Conservation (phyloP, 2,113 vertebrate species). For the Oncorhynchus kisutch region DNA sequence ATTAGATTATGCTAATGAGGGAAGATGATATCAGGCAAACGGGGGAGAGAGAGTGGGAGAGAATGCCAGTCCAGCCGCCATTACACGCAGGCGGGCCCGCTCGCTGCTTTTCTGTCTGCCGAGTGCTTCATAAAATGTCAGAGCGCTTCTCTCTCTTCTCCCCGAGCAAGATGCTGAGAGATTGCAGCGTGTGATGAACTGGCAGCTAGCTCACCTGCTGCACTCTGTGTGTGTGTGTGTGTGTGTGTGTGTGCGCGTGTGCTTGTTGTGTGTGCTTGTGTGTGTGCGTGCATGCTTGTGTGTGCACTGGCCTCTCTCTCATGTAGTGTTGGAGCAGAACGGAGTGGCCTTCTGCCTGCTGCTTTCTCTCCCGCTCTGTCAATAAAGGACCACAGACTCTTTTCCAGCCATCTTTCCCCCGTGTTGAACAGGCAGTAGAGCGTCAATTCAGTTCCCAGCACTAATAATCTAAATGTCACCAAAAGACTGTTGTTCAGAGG, state of each 20-base stretch:
- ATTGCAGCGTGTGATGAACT: slow-evolving; percentile 75
- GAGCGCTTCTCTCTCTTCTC: slow-evolving; percentile 67
- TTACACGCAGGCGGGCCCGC: slow-evolving; percentile 61
- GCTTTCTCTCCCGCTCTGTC: slow-evolving; percentile 68
- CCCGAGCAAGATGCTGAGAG: slow-evolving; percentile 78
- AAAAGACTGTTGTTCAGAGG: no score
- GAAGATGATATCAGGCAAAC: slow-evolving; percentile 69
- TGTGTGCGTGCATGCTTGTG: slow-evolving; percentile 23
- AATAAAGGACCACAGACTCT: slow-evolving; percentile 67
- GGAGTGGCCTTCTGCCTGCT: slow-evolving; percentile 72
- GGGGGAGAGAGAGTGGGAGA: slow-evolving; percentile 47
- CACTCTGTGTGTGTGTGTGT: slow-evolving; percentile 42
- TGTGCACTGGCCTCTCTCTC: slow-evolving; percentile 44
- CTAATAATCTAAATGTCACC: no score
- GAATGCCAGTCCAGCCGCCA: slow-evolving; percentile 78
- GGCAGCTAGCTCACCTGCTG: slow-evolving; percentile 81
- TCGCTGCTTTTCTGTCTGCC: slow-evolving; percentile 66
- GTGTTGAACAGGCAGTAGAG: slow-evolving; percentile 20
- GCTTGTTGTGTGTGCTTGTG: slow-evolving; percentile 21
- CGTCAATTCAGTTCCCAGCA: not conserved
- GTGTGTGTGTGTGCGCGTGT: slow-evolving; percentile 9
- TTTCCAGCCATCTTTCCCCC: slow-evolving; percentile 66
- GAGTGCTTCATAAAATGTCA: slow-evolving; percentile 82
- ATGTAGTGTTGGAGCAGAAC: slow-evolving; percentile 74
- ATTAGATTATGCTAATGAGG: slow-evolving; percentile 77